A percentile compares a stretch with the other conserved stretches of the same genome.
These are phyloP conservation scores for Adoxophyes honmai DNA, from an alignment of 1,140 invertebrate genomes.

Conservation along the genomic window DNA sequence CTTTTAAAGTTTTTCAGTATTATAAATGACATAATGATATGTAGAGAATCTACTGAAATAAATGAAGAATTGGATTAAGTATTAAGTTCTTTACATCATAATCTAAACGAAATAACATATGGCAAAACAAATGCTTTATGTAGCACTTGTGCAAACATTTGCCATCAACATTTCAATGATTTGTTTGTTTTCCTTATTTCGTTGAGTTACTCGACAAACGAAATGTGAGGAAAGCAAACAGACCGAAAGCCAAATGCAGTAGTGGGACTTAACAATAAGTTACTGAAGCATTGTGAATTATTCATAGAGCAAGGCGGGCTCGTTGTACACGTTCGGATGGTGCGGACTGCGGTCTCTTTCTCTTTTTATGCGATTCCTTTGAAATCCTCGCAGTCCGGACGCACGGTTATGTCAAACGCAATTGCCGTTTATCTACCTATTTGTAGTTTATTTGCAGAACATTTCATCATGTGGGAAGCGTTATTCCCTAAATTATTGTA, in stretches of 20 bases:
- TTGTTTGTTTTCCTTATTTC: constrained; percentile 15
- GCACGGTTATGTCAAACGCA: not conserved
- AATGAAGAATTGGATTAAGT: too few relatives aligned
- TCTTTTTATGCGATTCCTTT: constrained; percentile 15
- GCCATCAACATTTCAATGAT: constrained; percentile 14
- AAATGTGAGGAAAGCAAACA: constrained; percentile 13
- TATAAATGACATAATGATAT: constrained; percentile 8
- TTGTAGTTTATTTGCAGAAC: too few relatives aligned
- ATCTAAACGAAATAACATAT: not conserved
- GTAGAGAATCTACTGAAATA: too few relatives aligned
- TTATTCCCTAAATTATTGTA: too few relatives aligned
- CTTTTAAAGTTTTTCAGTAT: not conserved
- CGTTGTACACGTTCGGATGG: constrained; percentile 26
- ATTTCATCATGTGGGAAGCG: too few relatives aligned
- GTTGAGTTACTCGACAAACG: constrained; percentile 13
- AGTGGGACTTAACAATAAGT: constrained; percentile 25
- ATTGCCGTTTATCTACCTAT: constrained; percentile 5
- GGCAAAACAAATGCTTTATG: not conserved
- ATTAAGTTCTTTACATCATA: not conserved
- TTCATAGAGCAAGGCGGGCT: constrained; percentile 25
- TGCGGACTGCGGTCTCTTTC: not conserved
- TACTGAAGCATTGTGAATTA: constrained; percentile 27
- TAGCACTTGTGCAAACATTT: constrained; percentile 11
- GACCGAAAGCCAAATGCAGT: constrained; percentile 20
- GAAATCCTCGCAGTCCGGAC: constrained; percentile 4